Percentiles rank a stretch among this genome's conserved stretches.
phyloP scores from a whole-genome alignment of 2,888 invertebrate species.

The Lottia gigantea region DNA sequence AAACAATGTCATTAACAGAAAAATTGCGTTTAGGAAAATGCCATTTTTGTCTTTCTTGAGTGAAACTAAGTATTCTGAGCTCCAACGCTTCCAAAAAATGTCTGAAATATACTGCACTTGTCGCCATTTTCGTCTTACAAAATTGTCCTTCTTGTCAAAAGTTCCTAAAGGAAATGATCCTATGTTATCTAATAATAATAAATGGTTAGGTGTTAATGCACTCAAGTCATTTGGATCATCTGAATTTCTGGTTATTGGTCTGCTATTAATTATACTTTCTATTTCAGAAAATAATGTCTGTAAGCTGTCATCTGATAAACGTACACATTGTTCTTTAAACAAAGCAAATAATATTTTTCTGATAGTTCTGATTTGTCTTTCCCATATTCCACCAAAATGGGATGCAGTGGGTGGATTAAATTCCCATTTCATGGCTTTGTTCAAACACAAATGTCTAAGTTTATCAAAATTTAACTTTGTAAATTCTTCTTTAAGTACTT shows the following conservation, averaged over 20 bases:
- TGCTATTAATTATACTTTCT: conserved; percentile 28
- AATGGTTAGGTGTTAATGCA: conserved; percentile 31
- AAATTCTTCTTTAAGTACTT: conserved; percentile 26
- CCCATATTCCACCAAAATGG: conserved; percentile 36
- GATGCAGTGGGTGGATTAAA: conserved; percentile 32
- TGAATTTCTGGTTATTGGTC: conserved; percentile 27
- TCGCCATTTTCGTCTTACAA: conserved; percentile 30
- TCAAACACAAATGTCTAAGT: conserved; percentile 21
- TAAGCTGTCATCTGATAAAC: conserved; percentile 28
- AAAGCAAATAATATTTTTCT: conserved; percentile 26
- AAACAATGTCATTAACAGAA: conserved; percentile 13
- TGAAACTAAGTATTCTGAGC: conserved; percentile 21
- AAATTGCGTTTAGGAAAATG: conserved; percentile 3
- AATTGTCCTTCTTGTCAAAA: conserved; percentile 28
- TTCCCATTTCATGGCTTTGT: conserved; percentile 29
- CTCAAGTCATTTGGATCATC: conserved; percentile 23
- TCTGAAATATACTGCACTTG: conserved; percentile 35
- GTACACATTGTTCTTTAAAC: conserved; percentile 19
- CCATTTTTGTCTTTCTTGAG: conserved; percentile 28
- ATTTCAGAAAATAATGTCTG: conserved; percentile 30
- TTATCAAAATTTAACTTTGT: conserved; percentile 22
- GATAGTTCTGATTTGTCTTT: conserved; percentile 30
- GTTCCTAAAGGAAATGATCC: conserved; percentile 25
- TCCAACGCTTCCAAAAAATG: conserved; percentile 30
- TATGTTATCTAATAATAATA: conserved; percentile 19